Percentiles rank a stretch among this genome's conserved stretches.
These are phyloP conservation scores for Hypotaenidia philippensis DNA, from an alignment of 2,797 vertebrate species.

Conservation along the genomic window DNA sequence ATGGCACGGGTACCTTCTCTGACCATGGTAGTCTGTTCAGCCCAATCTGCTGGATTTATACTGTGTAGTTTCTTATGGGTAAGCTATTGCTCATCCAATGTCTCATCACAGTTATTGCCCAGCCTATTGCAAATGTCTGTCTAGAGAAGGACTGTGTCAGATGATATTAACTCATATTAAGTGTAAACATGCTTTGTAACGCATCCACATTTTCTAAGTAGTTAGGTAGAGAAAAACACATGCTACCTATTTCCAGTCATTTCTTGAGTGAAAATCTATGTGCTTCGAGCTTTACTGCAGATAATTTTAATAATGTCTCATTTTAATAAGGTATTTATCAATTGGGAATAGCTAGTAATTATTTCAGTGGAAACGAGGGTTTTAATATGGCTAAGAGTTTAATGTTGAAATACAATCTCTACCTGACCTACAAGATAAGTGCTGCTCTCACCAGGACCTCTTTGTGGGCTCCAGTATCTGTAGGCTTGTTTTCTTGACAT, in stretches of 20 bases:
- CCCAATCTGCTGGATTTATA: background rate
- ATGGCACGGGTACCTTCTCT: fast-evolving
- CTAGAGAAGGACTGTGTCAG: background rate
- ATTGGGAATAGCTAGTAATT: background rate
- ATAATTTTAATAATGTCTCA: background rate
- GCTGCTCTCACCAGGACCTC: background rate
- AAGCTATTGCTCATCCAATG: background rate
- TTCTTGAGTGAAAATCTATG: background rate
- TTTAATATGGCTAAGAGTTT: background rate
- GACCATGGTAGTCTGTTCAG: background rate
- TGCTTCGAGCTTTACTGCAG: background rate
- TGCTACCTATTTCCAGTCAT: background rate
- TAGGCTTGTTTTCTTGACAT: background rate
- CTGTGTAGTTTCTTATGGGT: background rate
- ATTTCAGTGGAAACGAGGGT: background rate
- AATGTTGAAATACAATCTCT: background rate
- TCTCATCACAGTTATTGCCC: background rate
- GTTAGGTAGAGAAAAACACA: background rate
- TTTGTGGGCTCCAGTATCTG: background rate
- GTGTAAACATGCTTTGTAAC: background rate
- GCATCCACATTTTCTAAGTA: background rate
- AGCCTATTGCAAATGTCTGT: background rate
- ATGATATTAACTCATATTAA: background rate
- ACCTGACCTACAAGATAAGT: background rate
- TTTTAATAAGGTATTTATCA: background rate